Conservation (phyloP, 2,797 vertebrate species). For the Rhinella marina region DNA sequence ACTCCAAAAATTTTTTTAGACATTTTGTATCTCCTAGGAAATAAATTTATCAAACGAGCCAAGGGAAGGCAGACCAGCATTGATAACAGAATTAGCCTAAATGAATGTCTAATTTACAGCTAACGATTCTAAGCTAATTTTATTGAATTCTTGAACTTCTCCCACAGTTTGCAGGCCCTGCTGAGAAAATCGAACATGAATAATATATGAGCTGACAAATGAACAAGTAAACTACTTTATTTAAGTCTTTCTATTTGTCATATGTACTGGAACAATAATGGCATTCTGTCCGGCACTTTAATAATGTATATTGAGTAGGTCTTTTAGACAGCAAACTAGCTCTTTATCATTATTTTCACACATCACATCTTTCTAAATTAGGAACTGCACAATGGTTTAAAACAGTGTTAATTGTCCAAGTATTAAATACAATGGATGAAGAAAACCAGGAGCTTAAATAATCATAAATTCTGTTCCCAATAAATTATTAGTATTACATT, state of each 20-base stretch:
- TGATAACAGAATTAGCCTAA: constrained; percentile 73
- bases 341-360: constrained; percentile 67
- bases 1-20: constrained; percentile 60
- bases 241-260: constrained; percentile 76
- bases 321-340: constrained; percentile 67
- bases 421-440: constrained; percentile 32
- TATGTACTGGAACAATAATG: constrained; percentile 68
- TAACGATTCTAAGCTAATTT: constrained; percentile 74
- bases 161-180: constrained; percentile 67
- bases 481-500: neutral
- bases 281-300: constrained; percentile 72
- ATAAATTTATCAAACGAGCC: constrained; percentile 45
- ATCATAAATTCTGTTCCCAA: neutral
- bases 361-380: constrained; percentile 64
- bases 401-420: neutral
- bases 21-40: constrained; percentile 59
- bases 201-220: constrained; percentile 77
- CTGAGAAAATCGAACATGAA: constrained; percentile 72
- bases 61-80: constrained; percentile 66
- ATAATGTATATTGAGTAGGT: constrained; percentile 76
- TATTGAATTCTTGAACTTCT: constrained; percentile 72
- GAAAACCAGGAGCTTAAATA: neutral
- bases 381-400: constrained; percentile 67
- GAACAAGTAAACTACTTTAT: constrained; percentile 75
- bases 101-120: constrained; percentile 72